Base-by-base conservation (phyloP, 2,113 vertebrate species). In the Strix uralensis region DNA sequence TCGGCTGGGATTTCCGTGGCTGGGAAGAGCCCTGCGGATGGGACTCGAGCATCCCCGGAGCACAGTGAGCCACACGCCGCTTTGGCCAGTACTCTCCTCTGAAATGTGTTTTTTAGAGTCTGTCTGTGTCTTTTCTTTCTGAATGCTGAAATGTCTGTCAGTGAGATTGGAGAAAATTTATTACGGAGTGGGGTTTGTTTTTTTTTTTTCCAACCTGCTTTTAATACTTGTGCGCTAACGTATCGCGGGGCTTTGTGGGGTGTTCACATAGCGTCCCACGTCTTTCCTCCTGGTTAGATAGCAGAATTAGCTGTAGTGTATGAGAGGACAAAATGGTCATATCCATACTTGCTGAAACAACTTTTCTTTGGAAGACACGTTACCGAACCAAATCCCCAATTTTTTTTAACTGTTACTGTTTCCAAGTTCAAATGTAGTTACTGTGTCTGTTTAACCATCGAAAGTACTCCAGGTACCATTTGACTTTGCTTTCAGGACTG, bases 161-260 rank as follows among this genome's bases (percentile, higher is more conserved):
- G 1, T 13, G 46, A 25, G 38, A 5, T 8, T n/a, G 80, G 44
- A 58, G 59, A 13, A 65, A 34, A 13, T 18, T 23, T 7, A 2
- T 21, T 15, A 7, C 1, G 26, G 70, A 69, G 87, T 4, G 16
- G 40, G 36, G n/a, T n/a, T n/a, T n/a, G n/a, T 18, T 46, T 46
- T 16, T 16, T 16, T 46, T 46, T 46, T 77, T 95, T 52, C 15
- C 65, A 49, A 29, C 38, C 52, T 19, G 81, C 80, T 93, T 91
- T 82, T 69, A 61, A 1, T 2, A 4, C 2, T 4, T 19, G 8
- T 38, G 44, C 82, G 80, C 52, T 58, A 5, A 2, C 0, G 1
- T 40, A 3, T 32, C 75, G 70, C 18, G 0, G n/a, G 15, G 27
- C 30, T 66, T 80, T 36, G 40, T 49, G 52, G 34, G 44, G 8